phyloP scores from a whole-genome alignment of 2,888 invertebrate species.

The Gymnoscelis rufifasciata region DNA sequence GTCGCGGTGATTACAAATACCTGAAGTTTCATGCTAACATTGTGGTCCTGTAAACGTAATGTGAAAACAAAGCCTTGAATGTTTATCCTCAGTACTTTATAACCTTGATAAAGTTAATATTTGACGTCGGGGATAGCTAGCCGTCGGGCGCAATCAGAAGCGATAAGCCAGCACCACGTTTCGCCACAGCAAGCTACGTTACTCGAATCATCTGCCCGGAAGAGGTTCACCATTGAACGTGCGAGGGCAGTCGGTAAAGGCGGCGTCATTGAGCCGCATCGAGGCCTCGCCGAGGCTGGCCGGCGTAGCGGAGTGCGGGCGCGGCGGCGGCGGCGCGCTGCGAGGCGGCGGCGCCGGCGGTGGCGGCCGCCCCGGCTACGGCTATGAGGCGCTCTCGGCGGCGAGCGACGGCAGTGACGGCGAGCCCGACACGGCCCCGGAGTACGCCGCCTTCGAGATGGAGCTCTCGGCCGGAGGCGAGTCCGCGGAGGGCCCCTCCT shows the following conservation, averaged over 20 bases:
- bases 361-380: slow-evolving; percentile 72
- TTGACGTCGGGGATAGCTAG: slow-evolving; percentile 7
- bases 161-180: slow-evolving; percentile 67
- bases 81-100: slow-evolving; percentile 8
- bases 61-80: not conserved
- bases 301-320: slow-evolving; percentile 55
- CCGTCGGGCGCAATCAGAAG: slow-evolving; percentile 21
- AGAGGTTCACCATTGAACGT: slow-evolving; percentile 59
- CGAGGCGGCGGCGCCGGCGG: slow-evolving; percentile 54
- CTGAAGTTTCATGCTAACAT: slow-evolving; percentile 15
- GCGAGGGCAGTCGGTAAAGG: slow-evolving; percentile 60
- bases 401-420: slow-evolving; percentile 72
- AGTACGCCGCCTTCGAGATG: slow-evolving; percentile 69
- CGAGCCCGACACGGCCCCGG: slow-evolving; percentile 63
- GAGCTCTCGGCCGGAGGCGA: slow-evolving; percentile 66
- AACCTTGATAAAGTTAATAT: slow-evolving; percentile 21
- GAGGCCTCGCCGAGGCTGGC: slow-evolving; percentile 66
- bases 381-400: slow-evolving; percentile 72
- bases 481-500: slow-evolving; percentile 64
- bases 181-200: slow-evolving; percentile 73
- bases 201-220: slow-evolving; percentile 63
- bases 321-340: slow-evolving; percentile 46
- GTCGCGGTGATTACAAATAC: slow-evolving; percentile 39
- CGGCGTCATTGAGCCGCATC: slow-evolving; percentile 70
- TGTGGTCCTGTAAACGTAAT: slow-evolving; percentile 12